A percentile compares a stretch with the other conserved stretches of the same genome.
Evolutionary conservation across 2,797 vertebrate genomes (phyloP).

Genomic region (Crotalus adamanteus): DNA sequence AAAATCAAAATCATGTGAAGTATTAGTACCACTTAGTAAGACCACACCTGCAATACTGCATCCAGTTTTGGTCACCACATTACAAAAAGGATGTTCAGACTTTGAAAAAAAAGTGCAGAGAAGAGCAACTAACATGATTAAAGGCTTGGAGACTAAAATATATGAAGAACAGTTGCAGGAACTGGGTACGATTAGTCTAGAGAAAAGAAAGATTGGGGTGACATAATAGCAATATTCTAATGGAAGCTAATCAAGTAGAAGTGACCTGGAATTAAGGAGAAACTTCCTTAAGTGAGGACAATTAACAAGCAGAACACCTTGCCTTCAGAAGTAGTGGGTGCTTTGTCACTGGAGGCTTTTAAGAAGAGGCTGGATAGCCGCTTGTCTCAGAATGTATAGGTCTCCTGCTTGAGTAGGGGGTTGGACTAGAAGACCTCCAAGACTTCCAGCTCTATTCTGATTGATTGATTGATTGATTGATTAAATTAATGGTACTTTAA

Average conservation of each 20-base stretch:
- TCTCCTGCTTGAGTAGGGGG: neutral
- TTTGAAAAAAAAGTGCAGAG: neutral
- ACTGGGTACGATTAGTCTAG: neutral
- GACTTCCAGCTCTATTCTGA: neutral
- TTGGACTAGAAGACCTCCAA: neutral
- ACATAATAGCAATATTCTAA: neutral
- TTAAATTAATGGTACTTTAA: neutral
- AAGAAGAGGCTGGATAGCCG: neutral
- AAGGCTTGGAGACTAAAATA: neutral
- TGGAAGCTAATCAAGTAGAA: neutral
- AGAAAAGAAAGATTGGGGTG: neutral
- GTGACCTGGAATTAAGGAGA: neutral
- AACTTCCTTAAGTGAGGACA: neutral
- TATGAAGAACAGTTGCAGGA: neutral
- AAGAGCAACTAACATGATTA: neutral
- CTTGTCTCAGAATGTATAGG: neutral
- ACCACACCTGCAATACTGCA: neutral
- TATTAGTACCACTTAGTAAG: neutral
- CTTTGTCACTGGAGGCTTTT: neutral
- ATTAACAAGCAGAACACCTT: neutral
- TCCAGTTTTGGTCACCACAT: neutral
- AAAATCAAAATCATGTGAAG: neutral
- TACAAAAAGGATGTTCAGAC: neutral
- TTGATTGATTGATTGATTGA: neutral
- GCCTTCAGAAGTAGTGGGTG: neutral